Conservation (phyloP, 2,888 invertebrate genomes). For the Drosophila cognata region DNA sequence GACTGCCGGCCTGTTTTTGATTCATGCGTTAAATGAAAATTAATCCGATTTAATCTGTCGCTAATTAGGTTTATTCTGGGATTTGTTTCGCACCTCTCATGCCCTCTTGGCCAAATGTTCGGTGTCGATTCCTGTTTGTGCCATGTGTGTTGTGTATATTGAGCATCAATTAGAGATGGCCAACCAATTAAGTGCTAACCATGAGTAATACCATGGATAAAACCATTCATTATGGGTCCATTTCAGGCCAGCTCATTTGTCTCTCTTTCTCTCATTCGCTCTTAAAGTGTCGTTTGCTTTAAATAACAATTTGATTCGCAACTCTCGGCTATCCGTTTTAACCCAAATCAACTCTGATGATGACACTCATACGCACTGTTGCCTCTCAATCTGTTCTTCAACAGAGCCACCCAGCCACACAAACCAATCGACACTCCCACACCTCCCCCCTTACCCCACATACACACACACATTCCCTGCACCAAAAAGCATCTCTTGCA, state of each 20-base stretch:
- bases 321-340: conserved; percentile 21
- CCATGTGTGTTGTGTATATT: conserved; percentile 26
- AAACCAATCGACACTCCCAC: not conserved
- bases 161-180: conserved; percentile 48
- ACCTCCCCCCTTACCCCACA: not conserved
- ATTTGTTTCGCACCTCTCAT: conserved; percentile 76
- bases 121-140: conserved; percentile 38
- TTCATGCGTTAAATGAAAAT: conserved; percentile 82
- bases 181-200: conserved; percentile 45
- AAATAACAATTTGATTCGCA: conserved; percentile 18
- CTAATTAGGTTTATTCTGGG: conserved; percentile 81
- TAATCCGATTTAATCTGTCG: conserved; percentile 82
- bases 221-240: conserved; percentile 7
- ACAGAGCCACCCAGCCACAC: not conserved
- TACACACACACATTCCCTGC: not conserved
- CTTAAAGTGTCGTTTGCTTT: conserved; percentile 25
- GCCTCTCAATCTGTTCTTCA: conserved; percentile 56
- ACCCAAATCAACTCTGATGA: conserved; percentile 70
- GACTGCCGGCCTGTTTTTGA: conserved; percentile 72
- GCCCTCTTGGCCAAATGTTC: conserved; percentile 32
- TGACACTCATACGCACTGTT: conserved; percentile 80
- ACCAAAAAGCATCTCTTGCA: conserved; percentile 1
- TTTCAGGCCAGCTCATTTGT: not conserved
- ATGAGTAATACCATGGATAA: conserved; percentile 24
- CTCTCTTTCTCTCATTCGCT: not conserved